Base-by-base conservation (phyloP, 2,888 invertebrate genomes). In the Saturnia japonica region DNA sequence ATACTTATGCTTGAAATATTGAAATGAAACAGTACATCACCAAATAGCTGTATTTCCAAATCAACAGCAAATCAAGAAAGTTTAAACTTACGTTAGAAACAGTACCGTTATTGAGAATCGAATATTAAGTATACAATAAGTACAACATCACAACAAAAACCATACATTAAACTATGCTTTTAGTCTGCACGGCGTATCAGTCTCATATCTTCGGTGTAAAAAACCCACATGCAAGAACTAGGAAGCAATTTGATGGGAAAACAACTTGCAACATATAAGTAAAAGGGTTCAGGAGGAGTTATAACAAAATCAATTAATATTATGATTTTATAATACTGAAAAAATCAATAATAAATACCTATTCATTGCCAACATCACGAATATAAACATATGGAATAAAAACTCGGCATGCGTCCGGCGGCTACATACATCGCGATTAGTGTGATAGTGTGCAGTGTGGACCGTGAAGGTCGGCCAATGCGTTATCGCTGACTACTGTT, bases 391-490 rank as follows among this genome's bases (percentile, higher is more conserved):
- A 83, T 79, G 79, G 77, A 79, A 83, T 82, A 85, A 82, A 82
- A 85, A 78, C 82, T 75, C 76, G 76, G 80, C 77, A 78, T 76
- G 82, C 82, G 83, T 74, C 68, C 80, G 75, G 76, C 76, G 74
- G 70, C 67, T 79, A 79, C 78, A 81, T 83, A 83, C 81, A 84
- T 82, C 82, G 82, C 81, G 87, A 88, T 90, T 87, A 89, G 78
- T 84, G n/a, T n/a, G n/a, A n/a, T n/a, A n/a, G n/a, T n/a, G n/a
- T n/a, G n/a, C n/a, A n/a, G n/a, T n/a, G 74, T 80, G 76, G 75
- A 84, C 82, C 88, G 86, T 89, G 91, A 91, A 91, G 91, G 91
- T 82, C 89, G 84, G 75, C 73, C 79, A 72, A 73, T 73, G 75
- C 79, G 84, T 86, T 90, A 91, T 88, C 87, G 82, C 79, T 76